phyloP scores from a whole-genome alignment of 2,888 invertebrate genomes.

The Sesia bembeciformis region DNA sequence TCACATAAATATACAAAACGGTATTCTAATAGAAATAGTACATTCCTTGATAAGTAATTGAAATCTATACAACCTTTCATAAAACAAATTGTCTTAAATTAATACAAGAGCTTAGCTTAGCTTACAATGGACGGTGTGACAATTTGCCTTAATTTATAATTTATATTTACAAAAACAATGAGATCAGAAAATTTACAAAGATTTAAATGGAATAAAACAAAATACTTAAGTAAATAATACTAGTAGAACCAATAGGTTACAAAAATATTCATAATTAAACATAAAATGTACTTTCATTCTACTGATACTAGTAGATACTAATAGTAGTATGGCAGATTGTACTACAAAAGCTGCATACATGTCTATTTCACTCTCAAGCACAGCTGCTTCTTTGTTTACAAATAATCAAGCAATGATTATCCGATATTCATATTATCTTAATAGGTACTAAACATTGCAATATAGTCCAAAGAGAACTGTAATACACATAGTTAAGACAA shows the following conservation, averaged over 20 bases:
- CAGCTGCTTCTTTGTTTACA: neutral
- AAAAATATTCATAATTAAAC: no score
- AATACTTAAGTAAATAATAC: slow-evolving; percentile 29
- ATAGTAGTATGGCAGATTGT: slow-evolving; percentile 1
- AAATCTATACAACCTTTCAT: neutral
- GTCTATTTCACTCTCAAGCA: neutral
- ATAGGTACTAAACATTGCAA: neutral
- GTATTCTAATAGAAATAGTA: no score
- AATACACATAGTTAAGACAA: neutral
- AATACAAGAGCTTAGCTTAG: neutral
- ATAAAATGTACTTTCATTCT: no score
- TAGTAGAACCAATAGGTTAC: slow-evolving; percentile 15
- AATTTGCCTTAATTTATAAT: neutral
- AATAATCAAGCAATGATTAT: neutral
- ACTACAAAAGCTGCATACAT: neutral
- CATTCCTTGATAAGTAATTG: no score
- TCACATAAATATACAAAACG: no score
- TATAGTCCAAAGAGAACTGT: neutral
- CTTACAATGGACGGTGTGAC: slow-evolving; percentile 1
- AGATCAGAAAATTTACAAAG: slow-evolving; percentile 67
- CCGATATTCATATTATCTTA: neutral
- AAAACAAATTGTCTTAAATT: neutral
- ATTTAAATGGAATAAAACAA: neutral
- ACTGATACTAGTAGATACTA: no score
- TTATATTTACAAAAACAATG: slow-evolving; percentile 51